Percentiles rank a stretch among this genome's conserved stretches.
These are phyloP conservation scores for Drosophila quinaria DNA, from an alignment of 2,888 invertebrate genomes.

Conservation along the genomic window DNA sequence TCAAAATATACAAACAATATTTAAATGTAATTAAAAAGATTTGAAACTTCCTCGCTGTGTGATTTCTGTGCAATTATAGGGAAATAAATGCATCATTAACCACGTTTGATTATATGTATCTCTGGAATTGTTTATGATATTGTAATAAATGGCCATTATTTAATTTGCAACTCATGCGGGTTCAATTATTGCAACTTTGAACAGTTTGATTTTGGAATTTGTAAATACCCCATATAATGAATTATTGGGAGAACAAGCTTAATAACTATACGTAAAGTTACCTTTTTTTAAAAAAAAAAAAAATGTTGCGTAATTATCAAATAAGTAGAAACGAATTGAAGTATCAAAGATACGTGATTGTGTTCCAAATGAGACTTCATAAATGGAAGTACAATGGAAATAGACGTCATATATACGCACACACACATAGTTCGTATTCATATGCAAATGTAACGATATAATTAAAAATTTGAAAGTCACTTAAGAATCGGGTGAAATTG, in stretches of 20 bases:
- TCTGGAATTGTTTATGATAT: constrained; percentile 19
- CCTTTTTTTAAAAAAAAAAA: not conserved
- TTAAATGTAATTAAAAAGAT: constrained; percentile 8
- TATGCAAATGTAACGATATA: constrained; percentile 4
- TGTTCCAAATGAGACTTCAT: constrained; percentile 5
- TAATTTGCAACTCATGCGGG: constrained; percentile 2
- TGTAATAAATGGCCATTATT: constrained; percentile 3
- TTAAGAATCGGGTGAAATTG: constrained; percentile 2
- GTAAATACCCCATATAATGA: not conserved
- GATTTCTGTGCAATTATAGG: constrained; percentile 14
- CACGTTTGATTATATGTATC: constrained; percentile 2
- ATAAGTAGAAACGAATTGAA: constrained; percentile 5
- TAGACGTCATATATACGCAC: constrained; percentile 2
- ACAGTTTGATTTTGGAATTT: not conserved
- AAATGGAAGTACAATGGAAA: constrained; percentile 11
- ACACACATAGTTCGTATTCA: not conserved
- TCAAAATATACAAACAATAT: not conserved
- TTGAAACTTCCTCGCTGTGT: constrained; percentile 16
- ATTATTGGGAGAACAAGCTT: not conserved
- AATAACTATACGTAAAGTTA: not conserved
- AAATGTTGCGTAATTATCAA: constrained; percentile 8
- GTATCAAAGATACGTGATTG: constrained; percentile 18
- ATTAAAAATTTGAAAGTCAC: not conserved
- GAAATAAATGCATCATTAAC: constrained; percentile 11
- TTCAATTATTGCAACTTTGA: constrained; percentile 1